A percentile compares a stretch with the other conserved stretches of the same genome.
These are phyloP conservation scores for Ataeniobius toweri DNA, from an alignment of 2,797 vertebrate species.

Conservation along the genomic window DNA sequence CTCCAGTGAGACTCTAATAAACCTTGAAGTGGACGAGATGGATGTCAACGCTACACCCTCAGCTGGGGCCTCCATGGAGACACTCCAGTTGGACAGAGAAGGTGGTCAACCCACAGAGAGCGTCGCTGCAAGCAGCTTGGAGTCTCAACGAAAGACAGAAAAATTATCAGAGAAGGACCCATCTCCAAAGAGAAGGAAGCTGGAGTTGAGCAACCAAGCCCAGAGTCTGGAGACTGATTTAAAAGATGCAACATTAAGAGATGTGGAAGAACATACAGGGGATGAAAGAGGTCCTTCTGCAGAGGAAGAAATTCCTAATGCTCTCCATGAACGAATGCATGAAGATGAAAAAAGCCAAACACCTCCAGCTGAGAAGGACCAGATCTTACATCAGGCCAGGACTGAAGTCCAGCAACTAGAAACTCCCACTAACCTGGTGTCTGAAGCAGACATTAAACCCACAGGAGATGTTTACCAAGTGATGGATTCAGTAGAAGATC, in stretches of 20 bases:
- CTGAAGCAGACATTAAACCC: conserved; percentile 3
- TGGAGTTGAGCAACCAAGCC: background rate
- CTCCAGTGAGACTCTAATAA: rapidly evolving
- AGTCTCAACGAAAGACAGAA: conserved; percentile 37
- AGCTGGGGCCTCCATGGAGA: background rate
- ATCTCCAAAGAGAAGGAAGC: conserved; percentile 5
- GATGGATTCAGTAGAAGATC: conserved; percentile 49
- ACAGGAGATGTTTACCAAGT: conserved; percentile 28
- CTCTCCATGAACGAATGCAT: background rate
- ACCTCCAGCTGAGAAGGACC: conserved; percentile 2
- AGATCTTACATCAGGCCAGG: background rate
- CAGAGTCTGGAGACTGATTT: background rate
- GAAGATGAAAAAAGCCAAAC: background rate
- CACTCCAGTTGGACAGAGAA: background rate
- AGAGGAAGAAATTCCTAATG: background rate
- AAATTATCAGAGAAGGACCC: conserved; percentile 26
- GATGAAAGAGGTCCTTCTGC: background rate
- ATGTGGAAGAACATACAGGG: background rate
- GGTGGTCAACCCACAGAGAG: conserved; percentile 1
- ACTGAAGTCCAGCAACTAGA: background rate
- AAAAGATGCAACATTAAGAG: background rate
- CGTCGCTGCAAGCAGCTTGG: conserved; percentile 1
- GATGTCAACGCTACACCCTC: background rate
- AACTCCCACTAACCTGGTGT: background rate
- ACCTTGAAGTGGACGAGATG: background rate